These are phyloP conservation scores for Pseudoatta argentina DNA, from an alignment of 1,140 invertebrate species.

Conservation along the genomic window DNA sequence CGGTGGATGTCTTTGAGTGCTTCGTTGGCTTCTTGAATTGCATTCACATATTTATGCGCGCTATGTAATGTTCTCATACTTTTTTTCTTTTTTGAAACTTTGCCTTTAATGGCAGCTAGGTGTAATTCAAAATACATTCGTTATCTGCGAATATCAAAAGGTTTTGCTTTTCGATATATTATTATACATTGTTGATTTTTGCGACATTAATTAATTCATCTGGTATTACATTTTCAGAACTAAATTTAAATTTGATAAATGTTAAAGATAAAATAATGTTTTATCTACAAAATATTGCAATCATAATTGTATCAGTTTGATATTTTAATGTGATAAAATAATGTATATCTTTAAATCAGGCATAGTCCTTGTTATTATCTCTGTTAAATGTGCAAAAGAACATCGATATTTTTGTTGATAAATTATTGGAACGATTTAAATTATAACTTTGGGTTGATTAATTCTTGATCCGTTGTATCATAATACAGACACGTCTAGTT, in stretches of 20 bases:
- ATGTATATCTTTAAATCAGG: not conserved
- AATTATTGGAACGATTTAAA: not conserved
- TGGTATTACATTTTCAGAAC: not conserved
- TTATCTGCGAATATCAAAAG: constrained; percentile 4
- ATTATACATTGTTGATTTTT: not conserved
- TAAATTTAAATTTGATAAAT: constrained; percentile 18
- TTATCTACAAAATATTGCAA: not conserved
- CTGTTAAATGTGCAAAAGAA: not conserved
- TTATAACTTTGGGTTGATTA: constrained; percentile 34
- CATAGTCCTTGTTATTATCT: not conserved
- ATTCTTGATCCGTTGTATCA: constrained; percentile 1
- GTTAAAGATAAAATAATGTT: not conserved
- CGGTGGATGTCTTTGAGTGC: constrained; percentile 74
- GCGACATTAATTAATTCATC: not conserved
- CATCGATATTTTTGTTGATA: not conserved
- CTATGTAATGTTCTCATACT: constrained; percentile 72
- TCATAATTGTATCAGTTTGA: not conserved
- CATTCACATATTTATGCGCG: constrained; percentile 79
- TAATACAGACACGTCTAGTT: constrained; percentile 50
- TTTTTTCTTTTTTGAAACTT: constrained; percentile 41
- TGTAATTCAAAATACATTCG: constrained; percentile 36
- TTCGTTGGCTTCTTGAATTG: constrained; percentile 76
- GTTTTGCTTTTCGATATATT: not conserved
- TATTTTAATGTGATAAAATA: not conserved
- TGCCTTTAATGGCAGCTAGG: constrained; percentile 60